Evolutionary conservation across 2,797 vertebrate species (phyloP), one percentile per base, ranked within the genome.

Genomic region (Epinephelus awoara): DNA sequence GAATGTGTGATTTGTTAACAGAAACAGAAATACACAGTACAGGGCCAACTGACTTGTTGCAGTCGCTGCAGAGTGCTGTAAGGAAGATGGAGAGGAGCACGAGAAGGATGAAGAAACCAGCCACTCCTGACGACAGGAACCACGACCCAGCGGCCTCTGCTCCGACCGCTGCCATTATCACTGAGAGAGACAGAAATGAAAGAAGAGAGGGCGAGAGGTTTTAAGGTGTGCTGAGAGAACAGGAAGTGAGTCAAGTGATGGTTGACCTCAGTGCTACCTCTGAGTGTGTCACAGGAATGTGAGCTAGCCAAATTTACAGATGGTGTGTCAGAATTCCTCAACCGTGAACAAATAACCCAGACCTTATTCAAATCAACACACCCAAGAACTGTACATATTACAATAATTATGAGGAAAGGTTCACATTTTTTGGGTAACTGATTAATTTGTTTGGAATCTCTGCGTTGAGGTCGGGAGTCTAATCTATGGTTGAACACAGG

Each of bases 81-180:
- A 95, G 85, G 52, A 92, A 81, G 79, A 95, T 69, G 74, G 90
- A 71, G 57, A 94, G 82, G 72, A 95, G 23, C 61, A 95, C 44
- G 77, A 95, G 68, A 75, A 93, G 6, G 71, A 91, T 10, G 77
- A 92, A 61, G 72, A 91, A 49, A 0, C 70, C 19, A 21, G 86
- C 2, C 19, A 70, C 72, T 27, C 74, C 90, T 0, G 79, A 46
- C 0, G 82, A 40, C 5, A 75, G 64, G 34, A 75, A 61, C 88
- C 75, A 91, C 3, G 55, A 46, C 29, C 44, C 74, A 6, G 57
- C 3, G 44, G 73, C 69, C 9, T 77, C 76, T 4, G 66, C 67
- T 34, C 76, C 82, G 0, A 93, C 46, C 1, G 89, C 90, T 2
- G 91, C 91, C 95, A 95, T 95, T 71, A 58, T 64, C 19, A 5